These are phyloP conservation scores for Abrostola tripartita DNA, from an alignment of 2,888 invertebrate species.

Conservation along the genomic window DNA sequence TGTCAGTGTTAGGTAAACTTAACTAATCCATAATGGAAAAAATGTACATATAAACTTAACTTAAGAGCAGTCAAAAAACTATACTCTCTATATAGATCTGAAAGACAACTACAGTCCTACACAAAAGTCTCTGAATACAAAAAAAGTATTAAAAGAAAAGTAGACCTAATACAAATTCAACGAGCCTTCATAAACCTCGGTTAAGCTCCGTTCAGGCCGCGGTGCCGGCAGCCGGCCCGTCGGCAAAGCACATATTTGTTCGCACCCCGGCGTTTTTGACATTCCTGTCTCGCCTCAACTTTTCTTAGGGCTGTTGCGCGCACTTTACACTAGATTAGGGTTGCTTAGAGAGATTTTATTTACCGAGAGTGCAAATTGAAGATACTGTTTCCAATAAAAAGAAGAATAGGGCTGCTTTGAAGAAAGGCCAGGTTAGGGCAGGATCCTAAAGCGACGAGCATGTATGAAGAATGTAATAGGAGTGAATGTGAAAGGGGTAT, in stretches of 20 bases:
- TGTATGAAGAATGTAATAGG: too few species aligned
- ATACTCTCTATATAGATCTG: background rate
- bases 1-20: too few species aligned
- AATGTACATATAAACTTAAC: too few species aligned
- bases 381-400: too few species aligned
- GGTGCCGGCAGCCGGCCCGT: constrained; percentile 60
- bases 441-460: too few species aligned
- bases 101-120: background rate
- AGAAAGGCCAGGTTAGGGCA: too few species aligned
- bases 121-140: background rate
- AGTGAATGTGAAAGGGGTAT: too few species aligned
- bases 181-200: constrained; percentile 43
- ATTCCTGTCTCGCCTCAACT: constrained; percentile 81
- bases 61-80: background rate
- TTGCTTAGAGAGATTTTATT: constrained; percentile 21
- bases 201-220: constrained; percentile 48
- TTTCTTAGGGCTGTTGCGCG: constrained; percentile 82
- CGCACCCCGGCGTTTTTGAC: constrained; percentile 84
- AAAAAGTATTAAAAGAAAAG: constrained; percentile 14
- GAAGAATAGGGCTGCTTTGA: too few species aligned
- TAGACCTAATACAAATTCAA: constrained; percentile 32
- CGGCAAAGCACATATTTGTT: constrained; percentile 86
- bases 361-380: background rate
- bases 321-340: constrained; percentile 61
- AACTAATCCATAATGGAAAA: too few species aligned